Evolutionary conservation across 35 echinoderm and acorn worm species (phyloP).

Genomic region (Chiridota heheva): DNA sequence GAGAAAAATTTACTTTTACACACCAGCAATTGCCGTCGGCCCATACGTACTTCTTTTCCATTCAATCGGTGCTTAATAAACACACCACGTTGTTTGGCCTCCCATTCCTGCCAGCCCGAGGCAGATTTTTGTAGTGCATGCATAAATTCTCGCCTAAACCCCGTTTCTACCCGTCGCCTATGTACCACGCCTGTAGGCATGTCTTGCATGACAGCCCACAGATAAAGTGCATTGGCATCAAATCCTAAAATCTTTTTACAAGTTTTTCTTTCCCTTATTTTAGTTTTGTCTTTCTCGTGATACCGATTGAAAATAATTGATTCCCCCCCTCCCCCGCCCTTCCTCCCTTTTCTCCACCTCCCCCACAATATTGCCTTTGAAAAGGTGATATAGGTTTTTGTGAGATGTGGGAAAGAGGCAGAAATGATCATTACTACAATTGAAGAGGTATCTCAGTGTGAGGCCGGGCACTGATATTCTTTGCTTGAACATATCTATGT

Average conservation of each 20-base stretch:
- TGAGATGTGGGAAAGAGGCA: too few species aligned
- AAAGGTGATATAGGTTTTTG: too few species aligned
- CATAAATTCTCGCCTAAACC: constrained; percentile 32
- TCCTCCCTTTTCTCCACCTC: too few species aligned
- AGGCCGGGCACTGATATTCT: too few species aligned
- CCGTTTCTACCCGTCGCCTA: constrained; percentile 14
- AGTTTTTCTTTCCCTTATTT: constrained; percentile 23
- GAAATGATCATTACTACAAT: too few species aligned
- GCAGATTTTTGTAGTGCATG: constrained; percentile 17
- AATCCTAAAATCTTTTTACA: constrained; percentile 46
- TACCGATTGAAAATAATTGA: constrained; percentile 57
- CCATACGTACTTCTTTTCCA: background rate
- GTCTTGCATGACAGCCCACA: constrained; percentile 46
- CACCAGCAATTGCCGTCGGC: constrained; percentile 23
- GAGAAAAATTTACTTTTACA: too few species aligned
- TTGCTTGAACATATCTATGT: too few species aligned
- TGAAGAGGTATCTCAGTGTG: too few species aligned
- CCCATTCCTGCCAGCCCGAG: constrained; percentile 46
- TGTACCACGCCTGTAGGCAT: constrained; percentile 50
- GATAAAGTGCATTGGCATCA: constrained; percentile 68
- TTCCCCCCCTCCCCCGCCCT: too few species aligned
- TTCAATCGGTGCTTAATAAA: constrained; percentile 5
- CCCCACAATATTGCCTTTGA: too few species aligned
- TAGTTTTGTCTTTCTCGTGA: constrained; percentile 28
- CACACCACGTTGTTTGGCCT: background rate